phyloP scores from a whole-genome alignment of 2,888 invertebrate species.

The Xiphydria camelus region DNA sequence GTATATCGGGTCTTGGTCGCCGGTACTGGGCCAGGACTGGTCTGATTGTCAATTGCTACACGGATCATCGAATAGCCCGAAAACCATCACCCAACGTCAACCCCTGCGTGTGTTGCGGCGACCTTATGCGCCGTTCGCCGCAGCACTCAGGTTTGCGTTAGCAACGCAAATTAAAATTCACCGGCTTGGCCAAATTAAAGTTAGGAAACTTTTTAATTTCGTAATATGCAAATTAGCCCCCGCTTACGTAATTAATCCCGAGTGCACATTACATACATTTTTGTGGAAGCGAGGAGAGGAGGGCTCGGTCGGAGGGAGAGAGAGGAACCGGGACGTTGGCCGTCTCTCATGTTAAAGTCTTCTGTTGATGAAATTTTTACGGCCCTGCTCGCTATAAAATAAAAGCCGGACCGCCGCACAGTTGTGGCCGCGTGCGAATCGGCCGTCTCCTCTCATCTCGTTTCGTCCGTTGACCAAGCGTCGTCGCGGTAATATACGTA shows the following conservation, averaged over 20 bases:
- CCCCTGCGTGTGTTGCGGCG: too few relatives aligned
- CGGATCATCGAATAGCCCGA: too few relatives aligned
- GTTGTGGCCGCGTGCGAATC: too few relatives aligned
- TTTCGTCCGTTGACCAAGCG: too few relatives aligned
- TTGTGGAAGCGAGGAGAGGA: conserved; percentile 13
- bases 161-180: conserved; percentile 40
- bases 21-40: too few relatives aligned
- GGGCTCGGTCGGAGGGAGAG: not conserved
- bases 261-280: conserved; percentile 32
- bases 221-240: conserved; percentile 43
- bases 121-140: too few relatives aligned
- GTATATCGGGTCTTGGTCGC: too few relatives aligned
- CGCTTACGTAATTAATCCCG: conserved; percentile 42
- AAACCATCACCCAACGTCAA: too few relatives aligned
- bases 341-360: conserved; percentile 21
- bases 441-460: too few relatives aligned
- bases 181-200: conserved; percentile 33
- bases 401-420: conserved; percentile 11
- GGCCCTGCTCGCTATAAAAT: conserved; percentile 12
- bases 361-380: conserved; percentile 41
- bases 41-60: too few relatives aligned
- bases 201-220: conserved; percentile 42
- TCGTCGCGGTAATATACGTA: too few relatives aligned
- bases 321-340: not conserved
- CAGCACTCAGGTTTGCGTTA: not conserved